These are phyloP conservation scores for Parthenolecanium corni DNA, from an alignment of 2,888 invertebrate genomes.

Conservation along the genomic window DNA sequence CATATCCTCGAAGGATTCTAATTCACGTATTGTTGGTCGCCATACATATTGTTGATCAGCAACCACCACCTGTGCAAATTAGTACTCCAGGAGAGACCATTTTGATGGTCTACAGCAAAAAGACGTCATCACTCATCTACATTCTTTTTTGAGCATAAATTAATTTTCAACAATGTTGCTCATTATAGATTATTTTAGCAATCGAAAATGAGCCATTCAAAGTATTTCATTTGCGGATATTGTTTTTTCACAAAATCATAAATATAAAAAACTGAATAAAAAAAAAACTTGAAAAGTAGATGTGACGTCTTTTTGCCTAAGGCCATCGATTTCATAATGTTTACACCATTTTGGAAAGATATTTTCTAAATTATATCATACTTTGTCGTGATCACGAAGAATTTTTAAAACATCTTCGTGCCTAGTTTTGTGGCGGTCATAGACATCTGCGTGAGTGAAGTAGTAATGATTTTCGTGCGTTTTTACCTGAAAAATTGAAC, in stretches of 20 bases:
- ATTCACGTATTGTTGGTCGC: neutral
- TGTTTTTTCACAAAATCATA: no score
- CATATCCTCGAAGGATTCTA: slow-evolving; percentile 3
- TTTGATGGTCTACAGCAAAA: no score
- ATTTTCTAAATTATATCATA: neutral
- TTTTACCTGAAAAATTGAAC: neutral
- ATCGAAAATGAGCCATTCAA: no score
- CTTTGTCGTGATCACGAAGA: slow-evolving; percentile 5
- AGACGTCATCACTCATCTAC: neutral
- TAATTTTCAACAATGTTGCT: neutral
- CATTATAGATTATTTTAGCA: neutral
- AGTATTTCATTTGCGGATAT: no score
- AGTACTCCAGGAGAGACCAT: neutral
- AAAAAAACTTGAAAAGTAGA: neutral
- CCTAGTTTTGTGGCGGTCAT: slow-evolving; percentile 4
- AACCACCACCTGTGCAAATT: neutral
- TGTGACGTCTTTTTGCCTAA: neutral
- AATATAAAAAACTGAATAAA: no score
- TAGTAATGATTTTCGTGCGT: slow-evolving; percentile 3
- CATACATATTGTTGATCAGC: slow-evolving; percentile 14
- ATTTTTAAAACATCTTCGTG: neutral
- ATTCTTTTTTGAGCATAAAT: no score
- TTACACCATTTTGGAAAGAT: neutral
- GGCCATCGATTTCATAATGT: neutral
- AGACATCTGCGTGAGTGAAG: slow-evolving; percentile 9